phyloP scores from a whole-genome alignment of 2,888 invertebrate species.

The Drosophila sordidula region DNA sequence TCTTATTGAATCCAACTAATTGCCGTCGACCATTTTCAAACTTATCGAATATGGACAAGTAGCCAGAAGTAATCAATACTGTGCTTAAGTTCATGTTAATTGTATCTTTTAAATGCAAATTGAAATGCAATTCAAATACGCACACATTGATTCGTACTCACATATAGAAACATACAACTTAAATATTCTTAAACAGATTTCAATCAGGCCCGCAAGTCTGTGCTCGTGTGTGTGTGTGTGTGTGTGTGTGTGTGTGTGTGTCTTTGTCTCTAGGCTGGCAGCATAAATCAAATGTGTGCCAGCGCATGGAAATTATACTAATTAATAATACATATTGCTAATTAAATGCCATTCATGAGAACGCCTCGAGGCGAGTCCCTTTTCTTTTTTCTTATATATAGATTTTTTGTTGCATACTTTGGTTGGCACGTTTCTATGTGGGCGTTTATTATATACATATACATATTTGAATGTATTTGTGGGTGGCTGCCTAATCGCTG shows the following conservation, averaged over 20 bases:
- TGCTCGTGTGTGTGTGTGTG: not conserved
- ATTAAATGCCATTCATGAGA: conserved; percentile 61
- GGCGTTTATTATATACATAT: not conserved
- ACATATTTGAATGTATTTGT: not conserved
- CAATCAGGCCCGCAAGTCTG: conserved; percentile 2
- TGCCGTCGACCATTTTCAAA: too few relatives aligned
- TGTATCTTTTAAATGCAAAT: not conserved
- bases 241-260: not conserved
- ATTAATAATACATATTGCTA: conserved; percentile 69
- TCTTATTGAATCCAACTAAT: too few relatives aligned
- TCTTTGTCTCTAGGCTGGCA: conserved; percentile 1
- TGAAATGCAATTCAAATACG: not conserved
- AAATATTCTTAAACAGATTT: conserved; percentile 5
- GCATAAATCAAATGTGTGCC: conserved; percentile 59
- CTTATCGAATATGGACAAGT: too few relatives aligned
- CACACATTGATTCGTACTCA: not conserved
- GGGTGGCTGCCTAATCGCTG: conserved; percentile 41
- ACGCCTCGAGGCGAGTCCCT: conserved; percentile 11
- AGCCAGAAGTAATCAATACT: too few relatives aligned
- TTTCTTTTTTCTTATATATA: conserved; percentile 4
- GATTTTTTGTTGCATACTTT: conserved; percentile 17
- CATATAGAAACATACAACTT: not conserved
- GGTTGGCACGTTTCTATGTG: conserved; percentile 2
- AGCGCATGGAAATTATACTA: conserved; percentile 51
- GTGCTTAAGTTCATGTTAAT: not conserved